Conservation (phyloP, 2,797 vertebrate genomes). For the Sebastes dallii region DNA sequence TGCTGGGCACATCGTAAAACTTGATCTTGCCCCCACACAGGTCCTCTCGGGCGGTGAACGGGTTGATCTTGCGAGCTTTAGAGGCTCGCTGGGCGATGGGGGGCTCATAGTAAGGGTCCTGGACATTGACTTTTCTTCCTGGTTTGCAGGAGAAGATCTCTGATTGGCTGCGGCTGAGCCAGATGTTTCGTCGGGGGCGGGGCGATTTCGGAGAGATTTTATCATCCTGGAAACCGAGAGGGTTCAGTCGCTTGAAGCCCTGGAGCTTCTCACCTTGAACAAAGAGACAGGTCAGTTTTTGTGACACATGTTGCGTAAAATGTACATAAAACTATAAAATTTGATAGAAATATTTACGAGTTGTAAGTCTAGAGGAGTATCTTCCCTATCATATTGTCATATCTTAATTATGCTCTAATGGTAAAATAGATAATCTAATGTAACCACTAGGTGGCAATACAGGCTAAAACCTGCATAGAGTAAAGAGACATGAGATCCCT, state of each 20-base stretch:
- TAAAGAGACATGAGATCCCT: background rate
- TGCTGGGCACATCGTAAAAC: conserved; percentile 95
- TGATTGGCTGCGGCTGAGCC: conserved; percentile 96
- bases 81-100: conserved; percentile 62
- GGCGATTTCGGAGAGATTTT: conserved; percentile 96
- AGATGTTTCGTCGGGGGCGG: conserved; percentile 91
- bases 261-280: conserved; percentile 86
- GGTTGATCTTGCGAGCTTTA: conserved; percentile 89
- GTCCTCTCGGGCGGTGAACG: conserved; percentile 96
- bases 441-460: conserved; percentile 58
- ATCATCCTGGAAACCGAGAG: conserved; percentile 85
- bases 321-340: background rate
- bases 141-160: conserved; percentile 95
- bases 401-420: background rate
- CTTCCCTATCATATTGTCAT: rapidly evolving
- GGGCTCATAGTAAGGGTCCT: conserved; percentile 92
- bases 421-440: background rate
- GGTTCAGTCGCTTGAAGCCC: conserved; percentile 91
- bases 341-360: background rate
- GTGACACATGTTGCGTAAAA: background rate
- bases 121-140: conserved; percentile 89
- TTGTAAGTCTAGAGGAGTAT: background rate
- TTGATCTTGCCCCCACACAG: conserved; percentile 97
- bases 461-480: background rate
- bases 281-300: background rate